Conservation (phyloP, 2,797 vertebrate genomes). For the Benthosema pterotum region DNA sequence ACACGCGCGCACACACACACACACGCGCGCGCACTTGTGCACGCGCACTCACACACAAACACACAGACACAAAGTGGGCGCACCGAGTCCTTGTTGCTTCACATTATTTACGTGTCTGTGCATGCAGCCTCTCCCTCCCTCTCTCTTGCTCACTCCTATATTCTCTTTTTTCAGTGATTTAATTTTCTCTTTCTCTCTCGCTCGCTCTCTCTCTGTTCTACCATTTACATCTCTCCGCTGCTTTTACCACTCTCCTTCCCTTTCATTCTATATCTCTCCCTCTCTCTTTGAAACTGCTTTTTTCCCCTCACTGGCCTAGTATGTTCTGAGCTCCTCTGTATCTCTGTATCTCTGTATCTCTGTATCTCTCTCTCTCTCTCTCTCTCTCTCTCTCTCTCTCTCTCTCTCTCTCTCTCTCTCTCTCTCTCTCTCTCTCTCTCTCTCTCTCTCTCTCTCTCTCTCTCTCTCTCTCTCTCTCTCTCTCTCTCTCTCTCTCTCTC, state of each 20-base stretch:
- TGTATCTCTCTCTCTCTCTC: too few relatives aligned
- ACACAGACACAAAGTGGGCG: conserved; percentile 46
- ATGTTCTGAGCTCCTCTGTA: not conserved
- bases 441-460: too few relatives aligned
- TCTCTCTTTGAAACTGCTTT: conserved; percentile 39
- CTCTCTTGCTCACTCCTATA: conserved; percentile 31
- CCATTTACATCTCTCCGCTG: conserved; percentile 11
- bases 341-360: not conserved
- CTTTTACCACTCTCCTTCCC: conserved; percentile 48
- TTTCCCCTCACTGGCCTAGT: not conserved
- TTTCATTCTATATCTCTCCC: conserved; percentile 62
- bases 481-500: conserved; percentile 46
- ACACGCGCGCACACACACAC: too few relatives aligned
- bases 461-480: too few relatives aligned
- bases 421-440: too few relatives aligned
- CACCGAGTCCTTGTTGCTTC: conserved; percentile 78
- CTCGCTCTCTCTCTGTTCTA: not conserved
- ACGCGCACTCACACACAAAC: too few relatives aligned
- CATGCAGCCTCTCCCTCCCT: conserved; percentile 62
- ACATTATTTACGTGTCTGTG: conserved; percentile 86
- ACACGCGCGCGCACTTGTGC: too few relatives aligned
- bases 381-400: too few relatives aligned
- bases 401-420: too few relatives aligned
- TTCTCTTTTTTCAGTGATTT: not conserved
- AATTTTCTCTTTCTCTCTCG: not conserved